Base-by-base conservation (phyloP, 1,140 invertebrate genomes). In the Metopolophium dirhodum region DNA sequence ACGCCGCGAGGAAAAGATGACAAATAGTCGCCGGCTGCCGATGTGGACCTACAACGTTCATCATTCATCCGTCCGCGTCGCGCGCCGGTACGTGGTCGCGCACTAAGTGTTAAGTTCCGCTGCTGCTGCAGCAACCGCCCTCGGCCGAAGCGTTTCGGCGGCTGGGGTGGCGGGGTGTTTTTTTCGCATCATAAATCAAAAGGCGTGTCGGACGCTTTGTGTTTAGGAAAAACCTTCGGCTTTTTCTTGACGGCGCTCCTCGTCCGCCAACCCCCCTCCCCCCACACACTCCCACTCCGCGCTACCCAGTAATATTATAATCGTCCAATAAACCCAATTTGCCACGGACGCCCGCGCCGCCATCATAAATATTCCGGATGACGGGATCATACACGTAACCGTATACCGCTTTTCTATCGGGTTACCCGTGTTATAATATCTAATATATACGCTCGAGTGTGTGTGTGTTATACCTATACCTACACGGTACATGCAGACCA, bases 311-410 rank as follows among this genome's bases (percentile, higher is more conserved):
- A 87, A 49, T 87, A 87, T 87, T 88, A 88, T 88, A 88, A 88
- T 88, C 87, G 47, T 88, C 87, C 87, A 49, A 88, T 88, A 88
- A 88, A 88, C 87, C 87, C 87, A 88, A 88, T 88, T 88, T 88
- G 87, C 87, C 87, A 88, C 87, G 87, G 87, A 88, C 85, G 2
- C 41, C 41, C n/a, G 47, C 30, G n/a, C 47, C n/a, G 87, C 47
- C 30, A 88, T 88, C 87, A 88, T 88, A 88, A 88, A 88, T 88
- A 88, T 88, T 54, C 87, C 49, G 49, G 20, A 45, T 37, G 87
- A 88, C 87, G n/a, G 18, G 87, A 26, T 77, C n/a, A 14, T 77
- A 77, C 61, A n/a, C 61, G 61, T 77, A 77, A 77, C n/a, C n/a
- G 61, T 77, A 77, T 77, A 77, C 61, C n/a, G 4, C 61, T 77